Conservation (phyloP, 1,140 invertebrate genomes). For the Hylyphantes graminicola region DNA sequence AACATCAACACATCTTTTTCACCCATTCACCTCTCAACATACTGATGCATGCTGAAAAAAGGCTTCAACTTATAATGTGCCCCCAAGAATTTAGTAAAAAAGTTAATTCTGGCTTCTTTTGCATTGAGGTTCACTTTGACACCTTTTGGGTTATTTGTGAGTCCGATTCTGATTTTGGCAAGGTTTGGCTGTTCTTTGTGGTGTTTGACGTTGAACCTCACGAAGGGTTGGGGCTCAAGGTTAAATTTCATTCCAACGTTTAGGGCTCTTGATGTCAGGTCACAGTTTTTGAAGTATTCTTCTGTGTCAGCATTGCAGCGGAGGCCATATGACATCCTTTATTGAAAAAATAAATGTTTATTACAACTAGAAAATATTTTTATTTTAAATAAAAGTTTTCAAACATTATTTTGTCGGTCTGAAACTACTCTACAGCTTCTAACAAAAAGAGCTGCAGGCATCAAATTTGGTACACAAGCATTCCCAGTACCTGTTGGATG, state of each 20-base stretch:
- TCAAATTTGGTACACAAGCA: no score
- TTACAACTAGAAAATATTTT: no score
- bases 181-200: conserved; percentile 31
- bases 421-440: no score
- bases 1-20: neutral
- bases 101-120: conserved; percentile 40
- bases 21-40: conserved; percentile 28
- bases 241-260: conserved; percentile 43
- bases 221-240: conserved; percentile 13
- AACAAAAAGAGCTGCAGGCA: no score
- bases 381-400: no score
- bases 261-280: conserved; percentile 51
- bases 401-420: no score
- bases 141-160: conserved; percentile 46
- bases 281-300: conserved; percentile 57
- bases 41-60: conserved; percentile 53
- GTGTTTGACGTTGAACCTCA: conserved; percentile 39
- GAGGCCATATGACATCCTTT: conserved; percentile 58
- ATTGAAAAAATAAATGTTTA: neutral
- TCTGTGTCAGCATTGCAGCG: conserved; percentile 49
- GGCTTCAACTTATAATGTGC: conserved; percentile 47
- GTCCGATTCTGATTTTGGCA: conserved; percentile 37
- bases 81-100: conserved; percentile 34
- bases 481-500: no score
- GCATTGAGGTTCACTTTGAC: conserved; percentile 40